Evolutionary conservation across 1,140 invertebrate genomes (phyloP).

Genomic region (Zaprionus tsacasi): DNA sequence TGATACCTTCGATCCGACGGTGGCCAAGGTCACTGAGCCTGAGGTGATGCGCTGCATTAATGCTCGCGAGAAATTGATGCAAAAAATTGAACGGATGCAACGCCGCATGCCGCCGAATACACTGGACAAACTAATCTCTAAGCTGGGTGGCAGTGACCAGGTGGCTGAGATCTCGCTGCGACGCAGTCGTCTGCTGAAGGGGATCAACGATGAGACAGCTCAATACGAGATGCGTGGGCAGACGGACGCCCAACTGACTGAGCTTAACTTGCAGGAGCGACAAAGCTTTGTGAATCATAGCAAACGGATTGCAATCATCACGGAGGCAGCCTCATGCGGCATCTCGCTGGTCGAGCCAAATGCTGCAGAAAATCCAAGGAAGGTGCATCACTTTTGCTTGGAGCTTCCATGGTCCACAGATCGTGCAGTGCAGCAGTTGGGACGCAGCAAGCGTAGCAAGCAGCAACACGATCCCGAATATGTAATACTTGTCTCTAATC

Average conservation of each 20-base stretch:
- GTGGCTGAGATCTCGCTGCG: conserved; percentile 4
- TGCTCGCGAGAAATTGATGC: background rate
- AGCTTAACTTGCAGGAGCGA: background rate
- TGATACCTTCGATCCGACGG: background rate
- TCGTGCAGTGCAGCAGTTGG: background rate
- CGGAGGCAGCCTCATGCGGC: conserved; percentile 4
- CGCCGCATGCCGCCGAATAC: conserved; percentile 1
- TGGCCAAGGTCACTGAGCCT: background rate
- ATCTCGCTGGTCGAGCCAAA: background rate
- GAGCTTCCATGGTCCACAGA: conserved; percentile 1
- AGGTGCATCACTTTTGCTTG: background rate
- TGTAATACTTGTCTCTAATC: background rate
- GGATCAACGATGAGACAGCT: background rate
- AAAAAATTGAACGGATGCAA: background rate
- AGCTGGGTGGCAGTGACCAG: conserved; percentile 4
- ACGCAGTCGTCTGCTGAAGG: background rate
- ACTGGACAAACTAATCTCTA: background rate
- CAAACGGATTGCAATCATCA: background rate
- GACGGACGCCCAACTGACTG: background rate
- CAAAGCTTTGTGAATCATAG: background rate
- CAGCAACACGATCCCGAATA: background rate
- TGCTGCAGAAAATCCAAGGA: background rate
- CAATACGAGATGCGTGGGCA: background rate
- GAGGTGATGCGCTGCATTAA: background rate
- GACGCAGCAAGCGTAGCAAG: background rate